A percentile compares a stretch with the other conserved stretches of the same genome.
phyloP scores from a whole-genome alignment of 2,797 vertebrate species.

The Crotalus adamanteus region DNA sequence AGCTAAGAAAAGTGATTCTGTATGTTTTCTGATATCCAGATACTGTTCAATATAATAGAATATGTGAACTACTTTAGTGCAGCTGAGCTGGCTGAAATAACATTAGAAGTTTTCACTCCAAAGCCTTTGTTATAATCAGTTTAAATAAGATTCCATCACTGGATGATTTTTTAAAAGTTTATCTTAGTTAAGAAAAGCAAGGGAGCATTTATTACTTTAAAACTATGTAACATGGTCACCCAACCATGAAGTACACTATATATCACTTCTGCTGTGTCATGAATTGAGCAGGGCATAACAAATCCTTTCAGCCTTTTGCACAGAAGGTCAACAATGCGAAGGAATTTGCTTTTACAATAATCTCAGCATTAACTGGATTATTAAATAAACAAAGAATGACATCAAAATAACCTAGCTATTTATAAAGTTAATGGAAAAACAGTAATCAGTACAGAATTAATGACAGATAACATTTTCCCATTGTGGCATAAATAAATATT shows the following conservation, averaged over 20 bases:
- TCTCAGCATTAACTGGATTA: conserved; percentile 52
- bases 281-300: conserved; percentile 56
- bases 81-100: background rate
- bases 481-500: conserved; percentile 10
- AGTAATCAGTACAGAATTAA: conserved; percentile 33
- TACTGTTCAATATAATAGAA: background rate
- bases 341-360: conserved; percentile 57
- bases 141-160: conserved; percentile 34
- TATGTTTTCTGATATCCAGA: background rate
- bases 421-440: conserved; percentile 49
- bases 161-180: conserved; percentile 3
- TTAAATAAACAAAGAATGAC: conserved; percentile 51
- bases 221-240: conserved; percentile 53
- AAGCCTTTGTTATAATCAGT: conserved; percentile 7
- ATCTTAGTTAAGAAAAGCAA: conserved; percentile 50
- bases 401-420: conserved; percentile 48
- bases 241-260: conserved; percentile 53
- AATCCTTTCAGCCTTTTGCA: conserved; percentile 51
- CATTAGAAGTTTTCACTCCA: background rate
- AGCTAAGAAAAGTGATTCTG: background rate
- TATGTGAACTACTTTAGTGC: background rate
- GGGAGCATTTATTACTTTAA: conserved; percentile 52
- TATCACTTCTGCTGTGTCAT: conserved; percentile 57
- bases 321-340: conserved; percentile 53
- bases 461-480: conserved; percentile 9